phyloP scores from a whole-genome alignment of 2,888 invertebrate species.

The Epistrophella euchroma region DNA sequence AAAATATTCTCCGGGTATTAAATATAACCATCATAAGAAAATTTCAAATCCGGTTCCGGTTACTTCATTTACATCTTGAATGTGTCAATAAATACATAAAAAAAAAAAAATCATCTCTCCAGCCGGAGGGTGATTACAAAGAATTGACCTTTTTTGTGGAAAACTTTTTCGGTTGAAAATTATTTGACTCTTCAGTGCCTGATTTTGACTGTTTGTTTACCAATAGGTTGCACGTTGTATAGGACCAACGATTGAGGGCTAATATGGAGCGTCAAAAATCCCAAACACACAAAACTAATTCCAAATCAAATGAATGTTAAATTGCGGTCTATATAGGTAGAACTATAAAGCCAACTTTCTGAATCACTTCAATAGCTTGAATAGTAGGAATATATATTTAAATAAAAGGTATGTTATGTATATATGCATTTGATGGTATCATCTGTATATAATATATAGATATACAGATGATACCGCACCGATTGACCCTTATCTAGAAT shows the following conservation, averaged over 20 bases:
- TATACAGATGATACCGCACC: constrained; percentile 15
- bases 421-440: constrained; percentile 15
- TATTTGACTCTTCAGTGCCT: constrained; percentile 4
- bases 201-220: constrained; percentile 23
- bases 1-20: constrained; percentile 17
- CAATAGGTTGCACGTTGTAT: constrained; percentile 19
- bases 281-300: constrained; percentile 42
- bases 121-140: constrained; percentile 11
- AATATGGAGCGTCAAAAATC: constrained; percentile 26
- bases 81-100: constrained; percentile 18
- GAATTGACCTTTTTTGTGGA: constrained; percentile 17
- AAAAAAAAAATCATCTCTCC: constrained; percentile 17
- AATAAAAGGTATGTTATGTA: not conserved
- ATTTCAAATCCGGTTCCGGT: constrained; percentile 34
- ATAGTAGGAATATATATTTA: not conserved
- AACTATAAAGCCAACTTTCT: constrained; percentile 30
- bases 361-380: constrained; percentile 19
- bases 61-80: constrained; percentile 23
- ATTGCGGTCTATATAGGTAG: constrained; percentile 17
- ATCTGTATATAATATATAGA: not conserved
- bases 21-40: constrained; percentile 4
- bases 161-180: constrained; percentile 20
- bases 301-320: constrained; percentile 38
- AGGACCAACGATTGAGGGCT: not conserved
- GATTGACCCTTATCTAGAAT: constrained; percentile 37